Percentiles rank a stretch among this genome's conserved stretches.
phyloP scores from a whole-genome alignment of 2,888 invertebrate genomes.

The Philhelius pedissequus region DNA sequence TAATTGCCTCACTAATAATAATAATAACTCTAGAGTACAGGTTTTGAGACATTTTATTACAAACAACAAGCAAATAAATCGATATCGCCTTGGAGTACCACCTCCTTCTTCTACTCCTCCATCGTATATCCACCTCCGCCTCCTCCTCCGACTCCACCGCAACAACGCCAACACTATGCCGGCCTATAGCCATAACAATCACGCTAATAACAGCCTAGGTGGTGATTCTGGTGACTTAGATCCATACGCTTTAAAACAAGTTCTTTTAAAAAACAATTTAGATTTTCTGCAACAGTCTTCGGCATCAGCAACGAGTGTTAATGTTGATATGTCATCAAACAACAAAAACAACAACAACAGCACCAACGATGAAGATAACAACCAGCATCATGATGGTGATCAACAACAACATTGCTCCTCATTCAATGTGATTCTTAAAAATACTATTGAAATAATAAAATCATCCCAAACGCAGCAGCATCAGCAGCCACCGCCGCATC shows the following conservation, averaged over 20 bases:
- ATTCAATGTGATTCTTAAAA: slow-evolving; percentile 68
- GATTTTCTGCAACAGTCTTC: slow-evolving; percentile 66
- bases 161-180: slow-evolving; percentile 62
- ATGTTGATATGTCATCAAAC: slow-evolving; percentile 30
- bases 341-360: slow-evolving; percentile 11
- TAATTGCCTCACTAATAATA: slow-evolving; percentile 60
- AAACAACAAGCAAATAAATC: neutral
- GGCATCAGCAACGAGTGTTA: slow-evolving; percentile 14
- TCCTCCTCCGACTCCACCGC: slow-evolving; percentile 13
- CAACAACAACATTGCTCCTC: slow-evolving; percentile 43
- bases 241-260: slow-evolving; percentile 71
- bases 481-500: neutral
- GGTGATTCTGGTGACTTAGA: slow-evolving; percentile 69
- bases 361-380: neutral
- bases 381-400: neutral
- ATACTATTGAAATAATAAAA: slow-evolving; percentile 70
- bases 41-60: slow-evolving; percentile 31
- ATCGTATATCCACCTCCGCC: neutral
- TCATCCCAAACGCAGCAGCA: slow-evolving; percentile 41
- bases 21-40: slow-evolving; percentile 50
- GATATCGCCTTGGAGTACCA: neutral
- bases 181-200: slow-evolving; percentile 63
- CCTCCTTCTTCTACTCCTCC: neutral
- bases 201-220: slow-evolving; percentile 62
- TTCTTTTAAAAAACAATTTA: slow-evolving; percentile 70